A percentile compares a stretch with the other conserved stretches of the same genome.
Conservation (phyloP, 1,140 invertebrate genomes). For the Mya arenaria region DNA sequence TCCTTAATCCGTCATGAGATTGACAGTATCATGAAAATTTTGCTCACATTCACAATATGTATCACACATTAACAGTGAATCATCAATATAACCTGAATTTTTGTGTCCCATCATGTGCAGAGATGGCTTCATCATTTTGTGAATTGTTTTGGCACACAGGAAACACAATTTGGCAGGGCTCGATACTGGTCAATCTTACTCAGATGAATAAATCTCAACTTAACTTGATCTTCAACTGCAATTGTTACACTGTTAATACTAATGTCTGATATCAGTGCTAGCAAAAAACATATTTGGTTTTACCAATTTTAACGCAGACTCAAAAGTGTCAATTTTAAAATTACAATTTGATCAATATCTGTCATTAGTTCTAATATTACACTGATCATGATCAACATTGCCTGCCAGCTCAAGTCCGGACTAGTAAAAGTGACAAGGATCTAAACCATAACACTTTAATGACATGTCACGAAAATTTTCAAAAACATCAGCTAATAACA, state of each 20-base stretch:
- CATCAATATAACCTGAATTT: too few species aligned
- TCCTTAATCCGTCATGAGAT: constrained; percentile 22
- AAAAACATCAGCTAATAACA: too few species aligned
- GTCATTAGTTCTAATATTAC: constrained; percentile 40
- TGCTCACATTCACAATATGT: too few species aligned
- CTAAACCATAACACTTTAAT: too few species aligned
- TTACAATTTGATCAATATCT: constrained; percentile 32
- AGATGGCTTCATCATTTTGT: constrained; percentile 39
- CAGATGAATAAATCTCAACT: constrained; percentile 9
- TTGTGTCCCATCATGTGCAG: too few species aligned
- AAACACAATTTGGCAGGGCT: constrained; percentile 23
- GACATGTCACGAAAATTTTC: too few species aligned
- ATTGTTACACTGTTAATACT: constrained; percentile 22
- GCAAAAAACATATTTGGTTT: constrained; percentile 6
- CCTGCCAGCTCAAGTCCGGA: too few species aligned
- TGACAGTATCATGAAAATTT: constrained; percentile 39
- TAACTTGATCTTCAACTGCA: constrained; percentile 18
- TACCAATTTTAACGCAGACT: constrained; percentile 43
- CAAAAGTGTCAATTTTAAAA: constrained; percentile 58
- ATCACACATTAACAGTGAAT: too few species aligned
- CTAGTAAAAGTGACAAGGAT: too few species aligned
- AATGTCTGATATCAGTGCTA: neutral
- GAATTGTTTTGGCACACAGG: constrained; percentile 14
- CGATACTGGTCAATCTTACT: constrained; percentile 27
- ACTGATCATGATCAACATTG: too few species aligned